These are phyloP conservation scores for Gasteruption jaculator DNA, from an alignment of 2,888 invertebrate species.

Conservation along the genomic window DNA sequence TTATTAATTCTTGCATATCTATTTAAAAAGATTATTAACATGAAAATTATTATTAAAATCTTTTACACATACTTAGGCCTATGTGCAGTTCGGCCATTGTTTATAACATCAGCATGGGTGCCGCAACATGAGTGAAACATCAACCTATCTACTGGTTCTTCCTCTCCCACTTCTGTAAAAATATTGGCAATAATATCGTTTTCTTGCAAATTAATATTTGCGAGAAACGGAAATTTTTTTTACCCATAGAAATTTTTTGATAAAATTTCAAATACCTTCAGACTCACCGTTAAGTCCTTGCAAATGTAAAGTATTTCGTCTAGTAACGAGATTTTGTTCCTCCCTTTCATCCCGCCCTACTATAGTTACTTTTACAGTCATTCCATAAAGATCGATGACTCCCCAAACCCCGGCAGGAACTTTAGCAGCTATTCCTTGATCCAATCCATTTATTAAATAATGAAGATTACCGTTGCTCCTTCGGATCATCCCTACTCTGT, in stretches of 20 bases:
- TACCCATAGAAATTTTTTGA: too few relatives aligned
- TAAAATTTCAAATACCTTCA: not conserved
- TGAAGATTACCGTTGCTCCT: constrained; percentile 81
- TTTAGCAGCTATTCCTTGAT: constrained; percentile 86
- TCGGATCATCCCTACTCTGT: constrained; percentile 88
- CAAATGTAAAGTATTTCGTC: constrained; percentile 61
- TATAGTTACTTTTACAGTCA: constrained; percentile 87
- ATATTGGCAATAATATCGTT: constrained; percentile 2
- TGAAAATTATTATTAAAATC: too few relatives aligned
- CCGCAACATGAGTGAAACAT: constrained; percentile 91
- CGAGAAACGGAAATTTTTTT: not conserved
- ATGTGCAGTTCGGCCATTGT: constrained; percentile 85
- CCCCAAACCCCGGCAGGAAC: constrained; percentile 85
- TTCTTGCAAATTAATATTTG: constrained; percentile 1
- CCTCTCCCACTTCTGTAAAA: constrained; percentile 40
- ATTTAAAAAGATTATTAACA: too few relatives aligned
- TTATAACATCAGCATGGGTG: constrained; percentile 87
- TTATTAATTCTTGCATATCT: too few relatives aligned
- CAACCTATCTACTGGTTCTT: constrained; percentile 60
- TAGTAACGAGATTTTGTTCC: constrained; percentile 69
- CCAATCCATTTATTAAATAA: constrained; percentile 88
- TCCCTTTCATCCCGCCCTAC: constrained; percentile 79
- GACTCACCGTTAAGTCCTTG: constrained; percentile 48
- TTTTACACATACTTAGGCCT: constrained; percentile 75
- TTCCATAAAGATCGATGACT: constrained; percentile 91